Base-by-base conservation (phyloP, 2,888 invertebrate species). In the Penaeus monodon region DNA sequence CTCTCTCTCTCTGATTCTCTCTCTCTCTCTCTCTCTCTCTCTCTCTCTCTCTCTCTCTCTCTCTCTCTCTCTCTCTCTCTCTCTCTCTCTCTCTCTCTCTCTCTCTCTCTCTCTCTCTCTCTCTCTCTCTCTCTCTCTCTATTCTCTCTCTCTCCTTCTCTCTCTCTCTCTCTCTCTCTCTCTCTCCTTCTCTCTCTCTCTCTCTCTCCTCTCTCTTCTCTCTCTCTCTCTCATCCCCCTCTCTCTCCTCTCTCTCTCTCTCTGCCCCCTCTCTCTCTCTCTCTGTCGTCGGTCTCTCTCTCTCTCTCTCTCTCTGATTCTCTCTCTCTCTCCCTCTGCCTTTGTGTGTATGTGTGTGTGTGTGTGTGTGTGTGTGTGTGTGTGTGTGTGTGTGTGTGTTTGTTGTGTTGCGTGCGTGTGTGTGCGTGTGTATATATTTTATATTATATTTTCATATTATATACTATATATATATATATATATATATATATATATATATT, bases 331-430 rank as follows among this genome's bases (percentile, higher is more conserved):
- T 68, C 1, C 1, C 12, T 22, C 29, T n/a, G 4, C 10, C n/a
- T 20, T 1, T 22, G 76, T 76, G 76, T 76, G 76, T 33, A 17
- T 76, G 76, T 76, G 76, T 76, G 76, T 76, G 76, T 76, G 76
- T 76, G 76, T 76, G 76, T 76, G 33, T 33, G 33, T 38, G 7
- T 38, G 38, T 38, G 38, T 8, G 38, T 38, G 38, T 38, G 38
- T 38, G 38, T 38, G 4, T 38, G 7, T 38, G 38, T 38, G 38
- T 38, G 38, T 38, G 38, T 38, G 7, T 38, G 38, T n/a, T n/a
- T n/a, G n/a, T n/a, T n/a, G n/a, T n/a, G n/a, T n/a, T 44, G 44
- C 10, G 10, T 44, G 10, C 10, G 10, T 44, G 10, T 44, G 10
- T 44, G 10, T 44, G 1, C 10, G 10, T 44, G 1, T 44, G 44